A percentile compares a stretch with the other conserved stretches of the same genome.
phyloP scores from a whole-genome alignment of 2,888 invertebrate genomes.

The Eurois occulta region DNA sequence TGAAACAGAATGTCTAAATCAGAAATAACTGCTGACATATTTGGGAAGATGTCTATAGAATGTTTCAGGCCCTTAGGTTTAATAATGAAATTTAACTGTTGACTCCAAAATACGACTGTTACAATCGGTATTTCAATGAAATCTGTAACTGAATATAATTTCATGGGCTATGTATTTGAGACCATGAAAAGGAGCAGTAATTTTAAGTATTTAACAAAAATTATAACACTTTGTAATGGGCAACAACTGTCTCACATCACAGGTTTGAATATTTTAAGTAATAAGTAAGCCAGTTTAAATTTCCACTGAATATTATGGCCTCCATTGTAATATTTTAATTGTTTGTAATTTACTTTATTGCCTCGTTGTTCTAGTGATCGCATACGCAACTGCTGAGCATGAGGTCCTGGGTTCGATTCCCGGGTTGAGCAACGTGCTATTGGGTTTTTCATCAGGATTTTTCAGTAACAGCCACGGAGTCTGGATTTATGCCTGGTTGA shows the following conservation, averaged over 20 bases:
- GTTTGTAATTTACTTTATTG: background rate
- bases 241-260: background rate
- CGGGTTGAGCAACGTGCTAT: too few species aligned
- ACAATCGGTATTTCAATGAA: constrained; percentile 34
- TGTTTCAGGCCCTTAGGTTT: background rate
- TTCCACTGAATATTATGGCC: background rate
- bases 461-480: too few species aligned
- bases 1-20: constrained; percentile 7
- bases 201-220: background rate
- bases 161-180: background rate
- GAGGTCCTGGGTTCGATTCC: too few species aligned
- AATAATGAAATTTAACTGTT: constrained; percentile 39
- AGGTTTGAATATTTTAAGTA: background rate
- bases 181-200: background rate
- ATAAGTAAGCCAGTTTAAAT: background rate
- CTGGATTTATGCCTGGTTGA: too few species aligned
- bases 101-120: constrained; percentile 20
- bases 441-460: too few species aligned
- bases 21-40: constrained; percentile 14
- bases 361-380: too few species aligned
- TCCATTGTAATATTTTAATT: background rate
- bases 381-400: too few species aligned
- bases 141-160: constrained; percentile 7
- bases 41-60: constrained; percentile 14
- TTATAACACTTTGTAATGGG: background rate